phyloP scores from a whole-genome alignment of 2,797 vertebrate genomes.

The Aotus griseimembra region DNA sequence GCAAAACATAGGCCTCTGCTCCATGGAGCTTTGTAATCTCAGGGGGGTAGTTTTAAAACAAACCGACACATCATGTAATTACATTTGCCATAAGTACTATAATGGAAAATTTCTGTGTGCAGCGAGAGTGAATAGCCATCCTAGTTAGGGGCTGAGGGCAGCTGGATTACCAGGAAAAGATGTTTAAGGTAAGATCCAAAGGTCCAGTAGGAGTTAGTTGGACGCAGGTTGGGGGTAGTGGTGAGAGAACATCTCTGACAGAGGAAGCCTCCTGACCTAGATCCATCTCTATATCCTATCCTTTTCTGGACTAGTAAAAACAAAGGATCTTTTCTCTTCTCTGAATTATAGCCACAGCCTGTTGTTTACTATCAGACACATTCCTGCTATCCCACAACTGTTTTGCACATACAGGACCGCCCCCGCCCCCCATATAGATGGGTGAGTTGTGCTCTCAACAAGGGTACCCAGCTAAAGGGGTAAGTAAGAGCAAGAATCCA shows the following conservation, averaged over 20 bases:
- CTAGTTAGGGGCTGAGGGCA: not conserved
- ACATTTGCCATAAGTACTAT: not conserved
- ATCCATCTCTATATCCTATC: not conserved
- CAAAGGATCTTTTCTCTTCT: not conserved
- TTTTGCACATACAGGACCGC: not conserved
- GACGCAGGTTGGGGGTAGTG: not conserved
- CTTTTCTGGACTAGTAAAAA: not conserved
- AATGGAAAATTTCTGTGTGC: not conserved
- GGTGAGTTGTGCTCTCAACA: not conserved
- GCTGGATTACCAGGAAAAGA: not conserved
- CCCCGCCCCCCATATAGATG: not conserved
- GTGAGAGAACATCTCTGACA: not conserved
- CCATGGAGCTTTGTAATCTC: not conserved
- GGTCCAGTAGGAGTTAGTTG: not conserved
- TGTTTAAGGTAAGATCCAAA: not conserved
- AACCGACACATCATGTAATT: not conserved
- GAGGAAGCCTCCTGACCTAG: not conserved
- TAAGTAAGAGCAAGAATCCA: not conserved
- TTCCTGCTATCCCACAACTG: not conserved
- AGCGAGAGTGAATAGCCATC: not conserved
- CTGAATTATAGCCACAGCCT: not conserved
- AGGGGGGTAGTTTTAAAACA: not conserved
- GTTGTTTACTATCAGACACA: not conserved
- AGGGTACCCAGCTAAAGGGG: not conserved
- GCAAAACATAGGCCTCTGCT: not conserved